These are phyloP conservation scores for Drosophila birchii DNA, from an alignment of 2,888 invertebrate species.

Conservation along the genomic window DNA sequence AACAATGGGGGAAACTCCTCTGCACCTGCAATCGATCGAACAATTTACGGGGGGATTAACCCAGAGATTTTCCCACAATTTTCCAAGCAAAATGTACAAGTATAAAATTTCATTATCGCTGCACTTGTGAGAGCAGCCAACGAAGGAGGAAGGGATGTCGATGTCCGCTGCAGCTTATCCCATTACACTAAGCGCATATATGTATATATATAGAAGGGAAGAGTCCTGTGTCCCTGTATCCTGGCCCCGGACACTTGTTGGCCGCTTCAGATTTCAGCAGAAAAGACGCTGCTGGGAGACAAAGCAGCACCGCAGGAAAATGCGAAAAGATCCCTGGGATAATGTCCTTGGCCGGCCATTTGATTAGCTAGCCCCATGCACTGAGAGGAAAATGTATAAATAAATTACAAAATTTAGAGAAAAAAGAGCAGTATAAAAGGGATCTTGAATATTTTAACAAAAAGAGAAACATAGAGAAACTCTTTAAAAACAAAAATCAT, in stretches of 20 bases:
- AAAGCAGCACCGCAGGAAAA: slow-evolving; percentile 28
- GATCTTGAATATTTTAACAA: not conserved
- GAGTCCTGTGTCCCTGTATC: slow-evolving; percentile 35
- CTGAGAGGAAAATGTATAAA: not conserved
- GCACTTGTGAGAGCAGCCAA: slow-evolving; percentile 38
- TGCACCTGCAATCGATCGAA: slow-evolving; percentile 68
- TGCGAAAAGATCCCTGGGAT: slow-evolving; percentile 53
- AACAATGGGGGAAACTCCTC: slow-evolving; percentile 28
- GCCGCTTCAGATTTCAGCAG: slow-evolving; percentile 63
- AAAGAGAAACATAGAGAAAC: not conserved
- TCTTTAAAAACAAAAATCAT: not conserved
- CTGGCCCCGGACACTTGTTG: slow-evolving; percentile 57
- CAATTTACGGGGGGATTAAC: slow-evolving; percentile 68
- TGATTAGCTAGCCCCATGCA: slow-evolving; percentile 42
- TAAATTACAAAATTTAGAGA: not conserved
- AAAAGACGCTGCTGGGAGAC: slow-evolving; percentile 25
- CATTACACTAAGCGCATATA: slow-evolving; percentile 71
- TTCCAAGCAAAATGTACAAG: slow-evolving; percentile 60
- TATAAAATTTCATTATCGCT: slow-evolving; percentile 75
- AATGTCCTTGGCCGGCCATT: slow-evolving; percentile 54
- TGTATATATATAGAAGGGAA: not conserved
- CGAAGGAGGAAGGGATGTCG: not conserved
- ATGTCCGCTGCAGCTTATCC: slow-evolving; percentile 59
- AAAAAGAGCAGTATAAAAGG: not conserved
- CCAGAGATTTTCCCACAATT: slow-evolving; percentile 77